A percentile compares a stretch with the other conserved stretches of the same genome.
Evolutionary conservation across 1,140 invertebrate genomes (phyloP).

Genomic region (Calliphora vicina): DNA sequence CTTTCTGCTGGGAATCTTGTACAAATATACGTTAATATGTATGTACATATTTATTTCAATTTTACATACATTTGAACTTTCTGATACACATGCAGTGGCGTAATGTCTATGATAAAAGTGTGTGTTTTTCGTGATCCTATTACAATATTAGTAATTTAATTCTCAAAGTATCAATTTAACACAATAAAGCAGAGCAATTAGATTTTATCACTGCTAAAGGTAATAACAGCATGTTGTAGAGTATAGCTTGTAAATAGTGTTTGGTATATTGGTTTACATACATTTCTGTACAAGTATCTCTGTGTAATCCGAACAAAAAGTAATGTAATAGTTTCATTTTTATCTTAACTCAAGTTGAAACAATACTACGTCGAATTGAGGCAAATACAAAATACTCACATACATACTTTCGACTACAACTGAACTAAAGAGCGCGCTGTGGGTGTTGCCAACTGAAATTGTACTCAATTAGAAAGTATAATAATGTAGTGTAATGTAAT

Average conservation of each 20-base stretch:
- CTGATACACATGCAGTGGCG: too few relatives aligned
- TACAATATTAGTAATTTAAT: constrained; percentile 26
- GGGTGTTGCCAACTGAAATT: background rate
- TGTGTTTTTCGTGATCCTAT: constrained; percentile 11
- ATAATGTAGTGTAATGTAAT: background rate
- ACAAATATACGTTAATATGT: too few relatives aligned
- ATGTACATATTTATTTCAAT: too few relatives aligned
- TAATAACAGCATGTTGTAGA: background rate
- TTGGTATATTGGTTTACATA: background rate
- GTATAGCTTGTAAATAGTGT: background rate
- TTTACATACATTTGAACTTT: too few relatives aligned
- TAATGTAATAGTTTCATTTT: background rate
- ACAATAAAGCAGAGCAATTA: constrained; percentile 22
- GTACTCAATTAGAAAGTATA: background rate
- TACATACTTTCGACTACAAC: too few relatives aligned
- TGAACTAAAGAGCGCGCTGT: background rate
- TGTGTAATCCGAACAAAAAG: too few relatives aligned
- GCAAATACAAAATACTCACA: background rate
- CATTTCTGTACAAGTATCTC: too few relatives aligned
- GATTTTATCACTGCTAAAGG: constrained; percentile 25
- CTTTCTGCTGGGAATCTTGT: too few relatives aligned
- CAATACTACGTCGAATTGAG: too few relatives aligned
- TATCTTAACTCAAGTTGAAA: background rate
- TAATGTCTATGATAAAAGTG: background rate
- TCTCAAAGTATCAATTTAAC: constrained; percentile 30